Percentiles rank a stretch among this genome's conserved stretches.
phyloP scores from a whole-genome alignment of 2,888 invertebrate genomes.

The Xestia sexstrigata region DNA sequence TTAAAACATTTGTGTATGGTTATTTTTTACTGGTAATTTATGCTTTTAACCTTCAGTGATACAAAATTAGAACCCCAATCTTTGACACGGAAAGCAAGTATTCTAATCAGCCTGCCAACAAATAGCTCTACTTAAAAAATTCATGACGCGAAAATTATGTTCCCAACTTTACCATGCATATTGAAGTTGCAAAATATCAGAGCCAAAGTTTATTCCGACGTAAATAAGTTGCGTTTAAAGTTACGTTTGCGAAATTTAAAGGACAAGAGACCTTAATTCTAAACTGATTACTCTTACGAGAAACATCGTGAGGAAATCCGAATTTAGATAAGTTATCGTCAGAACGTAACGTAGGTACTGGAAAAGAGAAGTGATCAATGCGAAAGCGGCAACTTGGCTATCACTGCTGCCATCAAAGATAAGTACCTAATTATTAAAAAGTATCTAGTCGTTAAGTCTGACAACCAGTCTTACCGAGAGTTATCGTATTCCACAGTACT shows the following conservation, averaged over 20 bases:
- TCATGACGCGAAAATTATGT: constrained; percentile 46
- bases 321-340: no score
- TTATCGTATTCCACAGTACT: no score
- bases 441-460: no score
- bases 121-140: constrained; percentile 45
- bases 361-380: no score
- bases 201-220: constrained; percentile 32
- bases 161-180: constrained; percentile 49
- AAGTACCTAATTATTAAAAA: no score
- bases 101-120: constrained; percentile 48
- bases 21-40: not conserved
- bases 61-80: constrained; percentile 12
- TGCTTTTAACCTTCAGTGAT: not conserved
- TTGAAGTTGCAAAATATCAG: constrained; percentile 30
- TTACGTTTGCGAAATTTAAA: no score
- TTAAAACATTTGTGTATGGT: constrained; percentile 2
- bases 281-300: no score
- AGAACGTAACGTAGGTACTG: no score
- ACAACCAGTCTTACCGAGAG: no score
- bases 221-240: constrained; percentile 32
- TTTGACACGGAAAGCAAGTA: constrained; percentile 47
- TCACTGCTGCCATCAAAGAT: not conserved
- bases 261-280: no score
- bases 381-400: no score
- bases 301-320: no score